A percentile compares a stretch with the other conserved stretches of the same genome.
These are phyloP conservation scores for Melanostoma mellinum DNA, from an alignment of 2,888 invertebrate species.

Conservation along the genomic window DNA sequence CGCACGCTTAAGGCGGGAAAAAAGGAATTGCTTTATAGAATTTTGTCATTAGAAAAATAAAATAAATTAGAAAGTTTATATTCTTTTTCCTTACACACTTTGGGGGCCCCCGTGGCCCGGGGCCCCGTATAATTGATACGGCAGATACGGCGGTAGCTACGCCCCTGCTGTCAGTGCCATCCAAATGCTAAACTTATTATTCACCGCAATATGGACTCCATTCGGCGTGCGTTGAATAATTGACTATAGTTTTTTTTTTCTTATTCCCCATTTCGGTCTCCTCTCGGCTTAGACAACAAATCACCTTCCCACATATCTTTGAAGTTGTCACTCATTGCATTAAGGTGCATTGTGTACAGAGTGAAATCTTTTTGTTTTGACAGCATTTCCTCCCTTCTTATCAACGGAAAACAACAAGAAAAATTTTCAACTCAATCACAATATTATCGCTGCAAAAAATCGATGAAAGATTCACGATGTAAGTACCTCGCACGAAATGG, in stretches of 20 bases:
- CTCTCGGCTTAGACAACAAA: slow-evolving; percentile 50
- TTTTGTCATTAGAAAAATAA: no score
- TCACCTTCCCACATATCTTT: slow-evolving; percentile 66
- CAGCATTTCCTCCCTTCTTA: slow-evolving; percentile 51
- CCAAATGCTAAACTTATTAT: slow-evolving; percentile 70
- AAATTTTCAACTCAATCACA: slow-evolving; percentile 66
- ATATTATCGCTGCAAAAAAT: slow-evolving; percentile 68
- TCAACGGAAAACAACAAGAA: slow-evolving; percentile 14
- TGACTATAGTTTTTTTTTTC: slow-evolving; percentile 52
- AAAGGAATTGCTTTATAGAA: no score
- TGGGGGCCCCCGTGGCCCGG: no score
- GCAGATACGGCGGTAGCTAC: no score
- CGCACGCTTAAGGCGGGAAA: no score
- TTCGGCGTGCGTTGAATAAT: slow-evolving; percentile 71
- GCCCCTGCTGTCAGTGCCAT: slow-evolving; percentile 67
- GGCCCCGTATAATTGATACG: no score
- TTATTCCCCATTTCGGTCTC: slow-evolving; percentile 5
- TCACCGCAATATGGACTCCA: slow-evolving; percentile 68
- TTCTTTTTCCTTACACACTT: no score
- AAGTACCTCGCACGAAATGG: slow-evolving; percentile 9
- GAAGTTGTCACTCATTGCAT: slow-evolving; percentile 65
- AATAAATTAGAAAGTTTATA: no score
- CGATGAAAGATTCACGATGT: slow-evolving; percentile 56
- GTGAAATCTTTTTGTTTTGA: slow-evolving; percentile 38
- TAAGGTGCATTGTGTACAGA: slow-evolving; percentile 23